These are phyloP conservation scores for Thalassaphorura encarpata DNA, from an alignment of 1,140 invertebrate genomes.

Conservation along the genomic window DNA sequence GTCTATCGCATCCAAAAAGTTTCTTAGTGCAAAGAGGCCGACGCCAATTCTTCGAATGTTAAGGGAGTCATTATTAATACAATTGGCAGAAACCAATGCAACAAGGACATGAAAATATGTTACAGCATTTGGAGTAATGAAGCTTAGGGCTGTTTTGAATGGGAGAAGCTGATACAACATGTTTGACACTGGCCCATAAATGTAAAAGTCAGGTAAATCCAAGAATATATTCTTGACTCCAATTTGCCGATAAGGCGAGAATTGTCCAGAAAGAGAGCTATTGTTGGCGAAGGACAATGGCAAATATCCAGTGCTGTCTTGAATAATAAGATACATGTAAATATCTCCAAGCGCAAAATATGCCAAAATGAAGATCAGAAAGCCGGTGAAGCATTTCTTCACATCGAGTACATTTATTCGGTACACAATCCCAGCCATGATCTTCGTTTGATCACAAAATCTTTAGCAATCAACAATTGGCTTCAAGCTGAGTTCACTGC, in stretches of 20 bases:
- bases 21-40: conserved; percentile 59
- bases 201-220: conserved; percentile 63
- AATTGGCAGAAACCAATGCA: conserved; percentile 54
- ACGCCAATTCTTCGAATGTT: conserved; percentile 55
- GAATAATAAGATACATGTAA: neutral
- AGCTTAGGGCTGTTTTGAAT: conserved; percentile 32
- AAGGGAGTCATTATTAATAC: conserved; percentile 55
- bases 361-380: too few species aligned
- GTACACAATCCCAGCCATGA: too few species aligned
- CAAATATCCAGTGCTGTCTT: neutral
- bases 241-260: conserved; percentile 57
- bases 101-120: conserved; percentile 61
- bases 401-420: too few species aligned
- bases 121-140: conserved; percentile 65
- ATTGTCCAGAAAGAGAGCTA: conserved; percentile 42
- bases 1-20: conserved; percentile 66
- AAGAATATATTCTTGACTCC: conserved; percentile 62
- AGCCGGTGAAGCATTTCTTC: too few species aligned
- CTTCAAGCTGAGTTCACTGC: too few species aligned
- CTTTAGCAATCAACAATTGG: too few species aligned
- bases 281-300: neutral
- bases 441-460: too few species aligned
- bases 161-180: neutral
- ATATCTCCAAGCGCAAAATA: neutral
- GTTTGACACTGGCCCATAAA: conserved; percentile 50